Percentiles rank a stretch among this genome's conserved stretches.
Evolutionary conservation across 2,797 vertebrate genomes (phyloP).

Genomic region (Nyctibius grandis): DNA sequence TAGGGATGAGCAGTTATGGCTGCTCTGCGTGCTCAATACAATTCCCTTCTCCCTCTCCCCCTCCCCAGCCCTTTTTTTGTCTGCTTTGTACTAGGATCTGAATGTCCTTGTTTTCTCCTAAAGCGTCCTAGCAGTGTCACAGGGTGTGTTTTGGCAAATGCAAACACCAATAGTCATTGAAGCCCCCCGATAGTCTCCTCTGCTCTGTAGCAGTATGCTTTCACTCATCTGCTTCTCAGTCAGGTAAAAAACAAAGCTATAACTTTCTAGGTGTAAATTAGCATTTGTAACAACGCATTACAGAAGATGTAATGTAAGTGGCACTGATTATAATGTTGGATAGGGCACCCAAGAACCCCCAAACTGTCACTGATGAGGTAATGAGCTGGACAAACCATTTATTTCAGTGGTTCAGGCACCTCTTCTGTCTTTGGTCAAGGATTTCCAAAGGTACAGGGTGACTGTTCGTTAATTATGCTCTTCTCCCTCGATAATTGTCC

Average conservation of each 20-base stretch:
- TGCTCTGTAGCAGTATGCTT: constrained; percentile 60
- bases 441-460: constrained; percentile 35
- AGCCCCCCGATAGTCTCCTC: constrained; percentile 46
- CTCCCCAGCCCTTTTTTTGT: neutral
- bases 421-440: constrained; percentile 40
- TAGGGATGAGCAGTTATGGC: neutral
- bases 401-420: constrained; percentile 51
- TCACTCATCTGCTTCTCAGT: constrained; percentile 61
- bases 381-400: constrained; percentile 66
- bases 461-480: constrained; percentile 58
- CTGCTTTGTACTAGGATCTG: neutral
- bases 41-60: neutral
- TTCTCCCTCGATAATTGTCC: constrained; percentile 47
- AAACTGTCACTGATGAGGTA: constrained; percentile 60
- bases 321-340: constrained; percentile 62
- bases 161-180: constrained; percentile 60
- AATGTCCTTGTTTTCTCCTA: constrained; percentile 23
- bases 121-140: neutral
- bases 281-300: constrained; percentile 60
- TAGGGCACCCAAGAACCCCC: constrained; percentile 53
- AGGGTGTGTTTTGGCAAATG: constrained; percentile 46
- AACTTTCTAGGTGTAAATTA: constrained; percentile 67
- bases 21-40: neutral
- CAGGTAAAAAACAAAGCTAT: constrained; percentile 66
- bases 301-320: constrained; percentile 59